A percentile compares a stretch with the other conserved stretches of the same genome.
Conservation (phyloP, 2,888 invertebrate species). For the Drosophila conformis region DNA sequence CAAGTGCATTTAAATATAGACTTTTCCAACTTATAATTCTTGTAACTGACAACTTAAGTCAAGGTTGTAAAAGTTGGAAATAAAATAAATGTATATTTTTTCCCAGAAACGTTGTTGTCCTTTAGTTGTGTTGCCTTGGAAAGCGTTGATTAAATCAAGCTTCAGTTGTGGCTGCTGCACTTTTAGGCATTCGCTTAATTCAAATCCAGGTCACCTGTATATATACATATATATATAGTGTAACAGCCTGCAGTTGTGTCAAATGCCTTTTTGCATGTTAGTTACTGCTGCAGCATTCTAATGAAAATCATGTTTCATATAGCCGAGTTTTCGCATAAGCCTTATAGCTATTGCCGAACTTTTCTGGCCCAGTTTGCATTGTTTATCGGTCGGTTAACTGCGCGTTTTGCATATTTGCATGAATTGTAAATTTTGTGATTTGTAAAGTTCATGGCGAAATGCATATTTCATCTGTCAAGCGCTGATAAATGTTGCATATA, state of each 20-base stretch:
- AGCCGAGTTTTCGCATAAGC: constrained; percentile 7
- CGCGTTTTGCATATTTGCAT: constrained; percentile 23
- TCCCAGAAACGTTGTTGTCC: constrained; percentile 23
- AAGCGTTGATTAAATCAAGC: constrained; percentile 52
- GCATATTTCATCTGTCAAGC: constrained; percentile 40
- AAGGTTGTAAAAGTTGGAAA: background rate
- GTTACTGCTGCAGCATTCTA: constrained; percentile 29
- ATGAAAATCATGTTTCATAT: constrained; percentile 28
- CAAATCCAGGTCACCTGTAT: constrained; percentile 34
- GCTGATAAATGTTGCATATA: constrained; percentile 24
- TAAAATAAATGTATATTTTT: background rate
- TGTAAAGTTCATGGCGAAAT: constrained; percentile 30
- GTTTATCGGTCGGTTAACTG: constrained; percentile 7
- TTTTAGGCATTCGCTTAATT: constrained; percentile 49
- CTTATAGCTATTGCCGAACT: background rate
- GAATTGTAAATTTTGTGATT: constrained; percentile 39
- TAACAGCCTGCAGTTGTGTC: constrained; percentile 11
- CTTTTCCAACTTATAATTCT: background rate
- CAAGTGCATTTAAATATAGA: background rate
- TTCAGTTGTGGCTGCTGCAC: constrained; percentile 33
- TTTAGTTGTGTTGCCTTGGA: constrained; percentile 9
- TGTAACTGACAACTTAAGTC: background rate
- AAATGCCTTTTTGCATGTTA: constrained; percentile 17
- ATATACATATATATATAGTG: background rate
- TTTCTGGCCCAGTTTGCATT: constrained; percentile 1